phyloP scores from a whole-genome alignment of 2,888 invertebrate species.

The Tetranychus truncatus region DNA sequence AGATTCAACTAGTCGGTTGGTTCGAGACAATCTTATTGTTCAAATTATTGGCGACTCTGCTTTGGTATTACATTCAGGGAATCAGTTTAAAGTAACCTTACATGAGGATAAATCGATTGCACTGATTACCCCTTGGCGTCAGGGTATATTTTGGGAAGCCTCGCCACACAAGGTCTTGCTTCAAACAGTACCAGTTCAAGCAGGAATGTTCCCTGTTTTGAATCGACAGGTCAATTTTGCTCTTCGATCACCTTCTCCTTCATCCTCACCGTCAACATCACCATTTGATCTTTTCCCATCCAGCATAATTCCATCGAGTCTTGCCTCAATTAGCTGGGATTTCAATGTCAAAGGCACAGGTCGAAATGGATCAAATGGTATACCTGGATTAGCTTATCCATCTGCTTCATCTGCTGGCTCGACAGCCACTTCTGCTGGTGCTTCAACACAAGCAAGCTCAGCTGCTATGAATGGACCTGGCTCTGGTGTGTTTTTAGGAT shows the following conservation, averaged over 20 bases:
- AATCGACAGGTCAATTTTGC: constrained; percentile 21
- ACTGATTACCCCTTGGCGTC: constrained; percentile 26
- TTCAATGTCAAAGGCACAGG: constrained; percentile 26
- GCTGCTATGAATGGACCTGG: not conserved
- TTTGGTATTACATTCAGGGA: constrained; percentile 8
- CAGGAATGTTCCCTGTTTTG: constrained; percentile 27
- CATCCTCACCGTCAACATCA: constrained; percentile 20
- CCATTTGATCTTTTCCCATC: not conserved
- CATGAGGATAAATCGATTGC: constrained; percentile 27
- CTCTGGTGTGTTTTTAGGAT: not conserved
- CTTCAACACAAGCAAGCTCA: not conserved
- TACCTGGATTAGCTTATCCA: too few relatives aligned
- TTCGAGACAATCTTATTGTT: not conserved
- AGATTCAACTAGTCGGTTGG: not conserved
- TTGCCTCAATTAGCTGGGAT: constrained; percentile 22
- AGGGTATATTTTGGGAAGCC: constrained; percentile 26
- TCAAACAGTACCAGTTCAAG: constrained; percentile 26
- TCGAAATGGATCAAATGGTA: constrained; percentile 14
- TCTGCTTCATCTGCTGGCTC: too few relatives aligned
- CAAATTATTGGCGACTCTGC: not conserved
- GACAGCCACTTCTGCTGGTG: too few relatives aligned
- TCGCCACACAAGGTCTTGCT: constrained; percentile 26
- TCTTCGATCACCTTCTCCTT: constrained; percentile 19
- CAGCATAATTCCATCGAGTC: not conserved
- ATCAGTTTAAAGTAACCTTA: constrained; percentile 22